Conservation (phyloP, 2,888 invertebrate species). For the Apamea crenata region DNA sequence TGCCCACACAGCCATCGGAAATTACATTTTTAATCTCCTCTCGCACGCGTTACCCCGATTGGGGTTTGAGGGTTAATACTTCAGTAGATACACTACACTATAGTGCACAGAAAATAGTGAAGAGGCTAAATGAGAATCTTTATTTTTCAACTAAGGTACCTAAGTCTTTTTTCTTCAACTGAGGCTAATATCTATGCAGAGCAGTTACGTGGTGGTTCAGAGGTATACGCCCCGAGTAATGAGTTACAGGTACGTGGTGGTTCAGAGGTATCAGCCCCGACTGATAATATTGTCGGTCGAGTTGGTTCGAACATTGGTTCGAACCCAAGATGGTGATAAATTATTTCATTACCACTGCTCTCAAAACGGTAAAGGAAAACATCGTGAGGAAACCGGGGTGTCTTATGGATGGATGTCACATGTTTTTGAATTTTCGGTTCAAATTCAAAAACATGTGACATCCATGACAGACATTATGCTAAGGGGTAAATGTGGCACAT, state of each 20-base stretch:
- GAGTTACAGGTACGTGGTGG: too few species aligned
- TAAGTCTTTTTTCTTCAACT: neutral
- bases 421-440: too few species aligned
- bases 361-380: neutral
- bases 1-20: conserved; percentile 74
- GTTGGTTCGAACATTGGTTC: too few species aligned
- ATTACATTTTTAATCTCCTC: conserved; percentile 80
- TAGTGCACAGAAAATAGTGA: conserved; percentile 32
- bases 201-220: neutral
- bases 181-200: neutral
- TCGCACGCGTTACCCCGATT: conserved; percentile 69
- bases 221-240: too few species aligned
- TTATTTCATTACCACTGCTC: neutral
- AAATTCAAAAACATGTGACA: too few species aligned
- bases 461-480: too few species aligned
- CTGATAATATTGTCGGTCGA: too few species aligned
- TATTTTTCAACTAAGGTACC: neutral
- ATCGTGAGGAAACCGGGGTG: neutral
- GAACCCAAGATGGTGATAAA: too few species aligned
- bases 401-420: too few species aligned
- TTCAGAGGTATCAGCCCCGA: neutral
- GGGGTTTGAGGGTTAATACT: conserved; percentile 46
- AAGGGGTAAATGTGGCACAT: too few species aligned
- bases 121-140: neutral
- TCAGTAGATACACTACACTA: conserved; percentile 24